Evolutionary conservation across 1,140 invertebrate species (phyloP), one percentile per base, ranked within the genome.

Genomic region (Nylanderia fulva): DNA sequence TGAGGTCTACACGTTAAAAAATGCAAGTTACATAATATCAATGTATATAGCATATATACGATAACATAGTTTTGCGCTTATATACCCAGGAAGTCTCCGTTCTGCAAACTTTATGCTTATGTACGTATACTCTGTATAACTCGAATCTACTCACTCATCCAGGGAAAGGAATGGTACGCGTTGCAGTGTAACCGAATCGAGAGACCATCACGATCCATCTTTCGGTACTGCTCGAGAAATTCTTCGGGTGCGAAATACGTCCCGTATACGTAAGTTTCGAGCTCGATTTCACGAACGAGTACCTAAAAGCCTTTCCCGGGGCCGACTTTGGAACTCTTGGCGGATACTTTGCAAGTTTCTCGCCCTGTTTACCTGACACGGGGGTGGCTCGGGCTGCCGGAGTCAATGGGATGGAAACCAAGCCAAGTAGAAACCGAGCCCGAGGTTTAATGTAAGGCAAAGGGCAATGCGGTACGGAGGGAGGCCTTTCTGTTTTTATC

Each of bases 341-440:
- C 86, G 92, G 90, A 93, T 92, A 93, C 92, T 93, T 93, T 92
- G 90, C 92, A 90, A 93, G 92, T 93, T 93, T 91, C 89, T 77
- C 89, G 90, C 86, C 89, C 92, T 93, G 91, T 93, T 93, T 93
- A 92, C 93, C 91, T 93, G 92, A 92, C 84, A 86, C 64, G 63
- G 75, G 61, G 87, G 69, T 84, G 85, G 75, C 52, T 87, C 72
- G 88, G 85, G 87, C 90, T 84, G 86, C 56, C 76, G 75, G 69
- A 91, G 91, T 91, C 92, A 93, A 93, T 93, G 92, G 91, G 74
- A 93, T 88, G 93, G 93, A 93, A 93, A 92, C 79, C 87, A 91
- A 92, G 89, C 88, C 80, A 89, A 91, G 92, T 85, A 89, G 91
- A 91, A 90, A 86, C 71, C 84, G 72, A 76, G 86, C 52, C 79